Conservation (phyloP, 2,888 invertebrate genomes). For the Patella depressa region DNA sequence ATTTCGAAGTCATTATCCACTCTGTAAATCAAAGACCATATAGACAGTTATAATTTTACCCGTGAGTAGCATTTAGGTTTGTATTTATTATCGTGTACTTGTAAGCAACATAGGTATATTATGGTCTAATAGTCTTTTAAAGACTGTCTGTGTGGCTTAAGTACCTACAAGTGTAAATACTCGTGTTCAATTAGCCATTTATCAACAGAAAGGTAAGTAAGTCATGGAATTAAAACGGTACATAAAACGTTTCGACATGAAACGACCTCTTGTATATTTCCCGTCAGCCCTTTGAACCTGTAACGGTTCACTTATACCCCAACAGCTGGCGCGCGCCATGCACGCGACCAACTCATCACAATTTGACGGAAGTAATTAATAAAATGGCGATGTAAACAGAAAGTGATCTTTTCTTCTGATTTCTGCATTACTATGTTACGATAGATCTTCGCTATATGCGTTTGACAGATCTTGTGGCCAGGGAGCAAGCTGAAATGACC, state of each 20-base stretch:
- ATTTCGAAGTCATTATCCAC: no score
- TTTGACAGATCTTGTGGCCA: no score
- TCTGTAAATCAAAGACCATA: no score
- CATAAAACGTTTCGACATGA: constrained; percentile 7
- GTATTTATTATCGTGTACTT: background rate
- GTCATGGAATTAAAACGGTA: background rate
- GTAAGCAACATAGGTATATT: background rate
- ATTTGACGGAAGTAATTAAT: constrained; percentile 13
- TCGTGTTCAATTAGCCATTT: constrained; percentile 5
- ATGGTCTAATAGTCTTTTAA: constrained; percentile 2
- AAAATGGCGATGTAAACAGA: background rate
- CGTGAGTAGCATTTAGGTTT: no score
- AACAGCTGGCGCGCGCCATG: constrained; percentile 4
- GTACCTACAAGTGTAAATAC: constrained; percentile 7
- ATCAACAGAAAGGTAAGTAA: background rate
- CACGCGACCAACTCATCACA: constrained; percentile 7
- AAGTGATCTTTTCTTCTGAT: background rate
- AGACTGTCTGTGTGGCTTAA: background rate
- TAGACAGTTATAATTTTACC: no score
- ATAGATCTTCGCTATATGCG: no score
- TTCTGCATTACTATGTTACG: background rate
- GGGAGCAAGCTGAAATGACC: no score
- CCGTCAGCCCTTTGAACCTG: constrained; percentile 1
- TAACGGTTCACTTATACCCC: constrained; percentile 2
- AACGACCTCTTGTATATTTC: constrained; percentile 8